These are phyloP conservation scores for Melanotus villosus DNA, from an alignment of 2,888 invertebrate genomes.

Conservation along the genomic window DNA sequence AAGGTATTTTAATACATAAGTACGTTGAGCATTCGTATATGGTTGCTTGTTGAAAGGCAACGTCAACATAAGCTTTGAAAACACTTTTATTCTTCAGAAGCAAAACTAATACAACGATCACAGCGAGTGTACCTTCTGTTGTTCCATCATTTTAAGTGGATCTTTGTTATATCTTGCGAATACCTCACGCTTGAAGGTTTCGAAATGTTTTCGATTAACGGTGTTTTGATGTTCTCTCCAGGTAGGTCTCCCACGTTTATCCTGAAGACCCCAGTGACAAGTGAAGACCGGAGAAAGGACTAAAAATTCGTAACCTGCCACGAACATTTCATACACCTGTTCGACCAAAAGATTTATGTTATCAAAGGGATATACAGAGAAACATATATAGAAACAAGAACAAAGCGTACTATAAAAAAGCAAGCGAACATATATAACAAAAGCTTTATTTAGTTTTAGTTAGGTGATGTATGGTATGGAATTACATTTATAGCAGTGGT, in stretches of 20 bases:
- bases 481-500: too few species aligned
- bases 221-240: slow-evolving; percentile 92
- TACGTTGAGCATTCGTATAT: too few species aligned
- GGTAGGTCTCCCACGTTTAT: slow-evolving; percentile 81
- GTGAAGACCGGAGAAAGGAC: slow-evolving; percentile 92
- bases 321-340: slow-evolving; percentile 93
- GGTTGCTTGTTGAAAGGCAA: too few species aligned
- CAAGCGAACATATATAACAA: too few species aligned
- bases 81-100: too few species aligned
- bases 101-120: neutral
- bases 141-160: slow-evolving; percentile 71
- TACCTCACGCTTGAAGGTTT: slow-evolving; percentile 87
- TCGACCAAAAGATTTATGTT: slow-evolving; percentile 52
- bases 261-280: slow-evolving; percentile 91
- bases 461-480: too few species aligned
- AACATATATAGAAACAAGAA: too few species aligned
- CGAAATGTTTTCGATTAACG: slow-evolving; percentile 85
- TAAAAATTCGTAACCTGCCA: slow-evolving; percentile 89
- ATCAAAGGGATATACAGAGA: neutral
- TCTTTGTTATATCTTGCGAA: slow-evolving; percentile 83
- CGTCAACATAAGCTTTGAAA: too few species aligned
- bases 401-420: too few species aligned
- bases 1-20: too few species aligned
- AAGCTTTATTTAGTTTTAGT: too few species aligned
- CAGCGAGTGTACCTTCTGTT: slow-evolving; percentile 1